Base-by-base conservation (phyloP, 2,113 vertebrate species). In the Tapirus terrestris region DNA sequence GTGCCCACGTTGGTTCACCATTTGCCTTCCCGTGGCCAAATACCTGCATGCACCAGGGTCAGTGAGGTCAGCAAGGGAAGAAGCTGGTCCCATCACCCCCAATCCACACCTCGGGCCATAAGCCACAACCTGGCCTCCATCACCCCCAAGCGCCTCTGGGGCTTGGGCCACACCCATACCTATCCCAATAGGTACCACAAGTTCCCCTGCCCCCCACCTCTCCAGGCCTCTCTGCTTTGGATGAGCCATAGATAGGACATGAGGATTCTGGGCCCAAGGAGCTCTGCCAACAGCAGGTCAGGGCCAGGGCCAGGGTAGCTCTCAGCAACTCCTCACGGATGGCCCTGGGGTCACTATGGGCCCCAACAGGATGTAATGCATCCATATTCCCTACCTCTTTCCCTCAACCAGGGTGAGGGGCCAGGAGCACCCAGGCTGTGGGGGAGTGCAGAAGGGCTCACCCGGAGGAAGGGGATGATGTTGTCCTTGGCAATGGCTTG, bases 401-500 rank as follows among this genome's bases (percentile, higher is more conserved):
- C 23, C 48, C 83, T 36, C 10, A 33, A 39, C 33, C 12, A 16
- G 18, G 20, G n/a, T 43, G 70, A 67, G 3, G n/a, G 23, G 31
- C 75, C 25, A 79, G 48, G 31, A 75, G n/a, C 13, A 80, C 68
- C 61, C 31, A 73, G 51, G 56, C 11, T 7, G 1, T 11, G 33
- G 25, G 31, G 58, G 36, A 20, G 20, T 1, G 1, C 2, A 92
- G 73, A 63, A 23, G 5, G 68, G 96, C 98, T 14, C 61, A 99
- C 99, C 99, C 99, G 98, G 63, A 99, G 99, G 97, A 99, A 99
- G 29, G 99, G 99, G 82, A 99, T 99, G 89, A 99, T 99, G 98
- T 99, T 99, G 98, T 99, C 99, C 97, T 99, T 99, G 67, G 99
- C 99, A 3, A 99, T 99, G 2, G 99, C 99, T 97, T 99, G 99